Evolutionary conservation across 1,140 invertebrate genomes (phyloP).

Genomic region (Drosophila tristis): DNA sequence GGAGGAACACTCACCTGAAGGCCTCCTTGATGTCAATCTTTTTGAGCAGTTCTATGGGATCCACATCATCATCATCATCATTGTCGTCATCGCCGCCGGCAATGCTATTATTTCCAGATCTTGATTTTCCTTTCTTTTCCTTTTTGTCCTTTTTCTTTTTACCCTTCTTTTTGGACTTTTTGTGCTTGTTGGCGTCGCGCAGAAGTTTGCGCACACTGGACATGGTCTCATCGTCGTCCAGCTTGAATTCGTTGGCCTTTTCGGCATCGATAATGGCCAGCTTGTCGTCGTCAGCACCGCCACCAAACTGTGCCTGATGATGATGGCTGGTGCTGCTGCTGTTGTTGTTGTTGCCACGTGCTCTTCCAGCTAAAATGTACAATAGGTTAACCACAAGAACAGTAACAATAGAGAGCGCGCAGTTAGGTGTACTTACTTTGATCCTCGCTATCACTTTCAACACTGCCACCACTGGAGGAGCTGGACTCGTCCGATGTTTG

Average conservation of each 20-base stretch:
- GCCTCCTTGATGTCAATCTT: conserved; percentile 88
- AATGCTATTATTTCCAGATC: conserved; percentile 29
- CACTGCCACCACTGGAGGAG: conserved; percentile 58
- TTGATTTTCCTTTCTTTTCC: conserved; percentile 86
- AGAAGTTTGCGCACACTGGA: conserved; percentile 92
- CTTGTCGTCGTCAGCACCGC: conserved; percentile 76
- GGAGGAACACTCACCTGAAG: conserved; percentile 85
- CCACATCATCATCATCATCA: conserved; percentile 83
- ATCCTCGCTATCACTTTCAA: conserved; percentile 49
- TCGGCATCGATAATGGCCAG: conserved; percentile 53
- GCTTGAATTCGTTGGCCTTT: conserved; percentile 85
- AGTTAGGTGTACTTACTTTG: conserved; percentile 45
- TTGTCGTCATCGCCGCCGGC: too few relatives aligned
- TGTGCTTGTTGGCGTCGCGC: conserved; percentile 91
- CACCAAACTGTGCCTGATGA: conserved; percentile 56
- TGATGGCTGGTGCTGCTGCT: conserved; percentile 78
- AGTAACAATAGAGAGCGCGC: background rate
- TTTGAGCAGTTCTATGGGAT: conserved; percentile 61
- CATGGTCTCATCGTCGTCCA: conserved; percentile 93
- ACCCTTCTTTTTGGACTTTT: conserved; percentile 89
- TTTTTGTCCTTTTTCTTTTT: conserved; percentile 86
- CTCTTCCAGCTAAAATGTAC: conserved; percentile 29
- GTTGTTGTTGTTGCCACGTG: conserved; percentile 70
- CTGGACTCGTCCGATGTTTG: conserved; percentile 60
- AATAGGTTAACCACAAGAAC: background rate